Evolutionary conservation across 2,797 vertebrate species (phyloP).

Genomic region (Aplochiton taeniatus): DNA sequence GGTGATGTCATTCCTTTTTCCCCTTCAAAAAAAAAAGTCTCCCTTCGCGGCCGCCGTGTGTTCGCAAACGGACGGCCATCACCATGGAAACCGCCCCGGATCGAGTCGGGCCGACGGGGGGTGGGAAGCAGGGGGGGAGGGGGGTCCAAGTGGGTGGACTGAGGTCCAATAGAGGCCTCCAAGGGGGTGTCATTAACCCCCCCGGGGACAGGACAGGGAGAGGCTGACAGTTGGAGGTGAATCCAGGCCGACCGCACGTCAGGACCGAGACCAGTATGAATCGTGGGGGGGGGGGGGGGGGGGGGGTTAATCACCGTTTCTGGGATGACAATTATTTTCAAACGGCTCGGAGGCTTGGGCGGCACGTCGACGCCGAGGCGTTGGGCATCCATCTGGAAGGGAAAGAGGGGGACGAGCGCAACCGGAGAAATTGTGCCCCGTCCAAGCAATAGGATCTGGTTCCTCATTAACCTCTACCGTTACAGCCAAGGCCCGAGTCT

Average conservation of each 20-base stretch:
- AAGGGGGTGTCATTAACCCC: conserved; percentile 24
- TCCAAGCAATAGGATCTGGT: conserved; percentile 24
- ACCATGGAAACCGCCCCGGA: conserved; percentile 35
- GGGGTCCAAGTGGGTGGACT: conserved; percentile 11
- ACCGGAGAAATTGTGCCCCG: conserved; percentile 11
- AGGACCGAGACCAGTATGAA: conserved; percentile 35
- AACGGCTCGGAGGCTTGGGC: conserved; percentile 35
- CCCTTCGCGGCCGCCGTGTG: conserved; percentile 2
- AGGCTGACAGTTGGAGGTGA: conserved; percentile 33
- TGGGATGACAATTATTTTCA: conserved; percentile 27
- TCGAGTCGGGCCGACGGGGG: conserved; percentile 9
- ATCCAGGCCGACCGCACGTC: conserved; percentile 13
- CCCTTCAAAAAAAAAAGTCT: conserved; percentile 7
- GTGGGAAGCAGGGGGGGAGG: conserved; percentile 2
- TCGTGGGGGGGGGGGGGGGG: conserved; percentile 16
- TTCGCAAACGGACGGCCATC: conserved; percentile 48
- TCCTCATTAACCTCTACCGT: conserved; percentile 8
- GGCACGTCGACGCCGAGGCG: conserved; percentile 13
- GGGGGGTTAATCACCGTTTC: conserved; percentile 35
- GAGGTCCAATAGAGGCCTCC: conserved; percentile 20
- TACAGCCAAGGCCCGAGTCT: neutral
- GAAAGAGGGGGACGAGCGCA: conserved; percentile 16
- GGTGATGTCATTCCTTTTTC: conserved; percentile 56
- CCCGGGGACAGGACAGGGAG: neutral
- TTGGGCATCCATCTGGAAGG: conserved; percentile 20